Base-by-base conservation (phyloP, 2,113 vertebrate species). In the Ceuthmochares aereus region DNA sequence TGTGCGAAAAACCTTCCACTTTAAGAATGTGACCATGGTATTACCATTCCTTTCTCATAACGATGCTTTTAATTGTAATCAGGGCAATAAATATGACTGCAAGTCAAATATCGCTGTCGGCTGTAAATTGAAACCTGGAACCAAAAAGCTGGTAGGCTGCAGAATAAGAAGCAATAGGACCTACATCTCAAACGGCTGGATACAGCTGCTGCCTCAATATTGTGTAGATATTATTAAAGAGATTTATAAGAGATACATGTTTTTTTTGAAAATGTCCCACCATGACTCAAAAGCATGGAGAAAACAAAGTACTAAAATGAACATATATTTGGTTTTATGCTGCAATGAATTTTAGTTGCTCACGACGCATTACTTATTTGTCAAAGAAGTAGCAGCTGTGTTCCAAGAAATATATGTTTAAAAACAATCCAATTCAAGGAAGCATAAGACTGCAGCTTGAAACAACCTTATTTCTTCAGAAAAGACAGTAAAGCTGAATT, bases 111-210 rank as follows among this genome's bases (percentile, higher is more conserved):
- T 37, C 64, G 87, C 10, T 60, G 84, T 86, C 86, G 90, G 82
- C 81, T 95, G 87, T 79, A 97, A 97, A 96, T 43, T 95, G 95
- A 95, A 97, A 91, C 80, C 75, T 90, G 86, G 92, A 96, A 95
- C 83, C 91, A 55, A 89, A 85, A 91, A 91, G 51, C 66, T 78
- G 34, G 59, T 67, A 90, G 84, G 92, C 86, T 77, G 80, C 95
- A 78, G 73, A 92, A 86, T 77, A 89, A 96, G 96, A 97, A 96
- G 42, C 84, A 87, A n/a, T 11, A 55, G 32, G 74, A 89, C 56
- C 52, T 80, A 74, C 62, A 90, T 96, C 96, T 97, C 89, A 94
- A 83, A 78, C 51, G 87, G 36, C 14, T 84, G 81, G 75, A 89
- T 87, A 80, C 3, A 9, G 75, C 30, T 92, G 70, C 76, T 89